Base-by-base conservation (phyloP, 2,888 invertebrate genomes). In the Coenonympha arcania region DNA sequence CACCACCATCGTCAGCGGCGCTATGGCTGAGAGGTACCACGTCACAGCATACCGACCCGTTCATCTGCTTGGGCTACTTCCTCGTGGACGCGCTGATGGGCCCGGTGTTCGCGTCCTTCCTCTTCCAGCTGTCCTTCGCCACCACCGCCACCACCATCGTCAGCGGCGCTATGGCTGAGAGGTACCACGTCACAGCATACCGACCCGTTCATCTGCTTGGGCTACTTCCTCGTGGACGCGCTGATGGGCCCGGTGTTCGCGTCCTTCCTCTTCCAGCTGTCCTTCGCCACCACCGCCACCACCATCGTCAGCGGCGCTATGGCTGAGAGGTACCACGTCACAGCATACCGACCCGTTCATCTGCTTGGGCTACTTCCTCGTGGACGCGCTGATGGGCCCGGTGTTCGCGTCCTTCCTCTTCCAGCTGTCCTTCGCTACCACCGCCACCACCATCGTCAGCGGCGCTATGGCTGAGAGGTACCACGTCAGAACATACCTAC, bases 381-480 rank as follows among this genome's bases (percentile, higher is more conserved):
- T 95, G 6, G 95, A 96, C 78, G 92, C 94, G 0, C 78, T 92
- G 0, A 95, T 95, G 92, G 96, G 96, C 0, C 91, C 92, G 0
- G 90, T 93, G 41, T 95, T 94, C 71, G 93, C 96, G 0, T 94
- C 95, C 0, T 97, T 96, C 72, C 82, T 96, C 44, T 97, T 96
- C 77, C 96, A 96, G 72, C 80, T 95, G 59, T 95, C 95, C 0
- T 96, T 96, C 62, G 95, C 96, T 0, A 95, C 96, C 0, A 94
- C 94, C 0, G 92, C 96, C 0, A 96, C 96, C 0, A 96, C 96
- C 0, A 96, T 96, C 51, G 95, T 96, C 0, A 95, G 95, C 63
- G 97, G 97, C 0, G 95, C 96, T 4, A 96, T 97, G 95, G 96
- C 96, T 1, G 97, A 97, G 75, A 90, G 96, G 93, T 94, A 49